Percentiles rank a stretch among this genome's conserved stretches.
Conservation (phyloP, 2,113 vertebrate genomes). For the Rattus rattus region DNA sequence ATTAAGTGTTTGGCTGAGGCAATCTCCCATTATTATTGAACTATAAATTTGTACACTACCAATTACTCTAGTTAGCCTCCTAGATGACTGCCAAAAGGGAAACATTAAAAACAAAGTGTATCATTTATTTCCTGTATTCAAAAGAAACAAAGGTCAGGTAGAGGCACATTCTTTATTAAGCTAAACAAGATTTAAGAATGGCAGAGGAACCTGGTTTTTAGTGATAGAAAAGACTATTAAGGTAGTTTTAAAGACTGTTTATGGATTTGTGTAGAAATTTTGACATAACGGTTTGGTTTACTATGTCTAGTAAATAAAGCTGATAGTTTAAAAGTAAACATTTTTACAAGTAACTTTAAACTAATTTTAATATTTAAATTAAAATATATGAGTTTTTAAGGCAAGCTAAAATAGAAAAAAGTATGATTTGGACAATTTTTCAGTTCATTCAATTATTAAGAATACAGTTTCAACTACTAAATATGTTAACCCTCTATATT, state of each 20-base stretch:
- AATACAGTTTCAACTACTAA: neutral
- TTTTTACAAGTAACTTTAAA: conserved; percentile 13
- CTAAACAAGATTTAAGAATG: neutral
- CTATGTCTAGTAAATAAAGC: neutral
- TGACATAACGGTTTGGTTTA: neutral
- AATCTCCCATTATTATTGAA: conserved; percentile 63
- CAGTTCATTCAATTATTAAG: conserved; percentile 14
- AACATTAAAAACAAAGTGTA: conserved; percentile 50
- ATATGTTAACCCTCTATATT: neutral
- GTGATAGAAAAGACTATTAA: neutral
- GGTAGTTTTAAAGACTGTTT: conserved; percentile 2
- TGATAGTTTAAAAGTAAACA: neutral
- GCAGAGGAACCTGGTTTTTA: neutral
- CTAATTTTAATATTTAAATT: neutral
- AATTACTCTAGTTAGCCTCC: conserved; percentile 53
- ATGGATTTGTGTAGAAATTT: neutral
- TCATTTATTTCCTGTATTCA: conserved; percentile 13
- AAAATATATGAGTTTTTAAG: conserved; percentile 3
- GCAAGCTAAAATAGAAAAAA: conserved; percentile 31
- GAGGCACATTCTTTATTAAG: neutral
- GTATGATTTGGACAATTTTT: conserved; percentile 7
- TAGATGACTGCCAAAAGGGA: conserved; percentile 66
- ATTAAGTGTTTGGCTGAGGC: conserved; percentile 76
- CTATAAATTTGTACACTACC: conserved; percentile 77
- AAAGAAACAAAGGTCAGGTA: conserved; percentile 1